A percentile compares a stretch with the other conserved stretches of the same genome.
These are phyloP conservation scores for Manduca sexta DNA, from an alignment of 1,140 invertebrate species.

Conservation along the genomic window DNA sequence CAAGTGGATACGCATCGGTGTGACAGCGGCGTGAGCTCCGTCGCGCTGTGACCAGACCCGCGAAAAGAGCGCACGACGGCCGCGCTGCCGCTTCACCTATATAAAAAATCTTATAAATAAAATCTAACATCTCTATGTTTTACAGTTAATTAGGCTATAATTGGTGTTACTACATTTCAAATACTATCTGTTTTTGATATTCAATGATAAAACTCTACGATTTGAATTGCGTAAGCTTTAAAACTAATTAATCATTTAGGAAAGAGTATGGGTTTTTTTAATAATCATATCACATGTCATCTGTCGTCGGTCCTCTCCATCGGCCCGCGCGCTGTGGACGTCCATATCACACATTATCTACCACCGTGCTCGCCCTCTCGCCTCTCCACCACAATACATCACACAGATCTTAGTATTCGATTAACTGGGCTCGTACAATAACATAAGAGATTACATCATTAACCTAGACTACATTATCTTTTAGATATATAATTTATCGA, in stretches of 20 bases:
- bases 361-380: too few relatives aligned
- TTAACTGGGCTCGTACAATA: too few relatives aligned
- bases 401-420: too few relatives aligned
- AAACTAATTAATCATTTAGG: slow-evolving; percentile 46
- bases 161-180: slow-evolving; percentile 65
- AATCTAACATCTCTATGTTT: slow-evolving; percentile 67
- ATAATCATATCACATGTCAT: slow-evolving; percentile 48
- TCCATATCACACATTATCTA: too few relatives aligned
- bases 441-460: too few relatives aligned
- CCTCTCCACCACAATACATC: too few relatives aligned
- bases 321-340: too few relatives aligned
- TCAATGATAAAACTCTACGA: slow-evolving; percentile 40
- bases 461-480: too few relatives aligned
- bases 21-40: too few relatives aligned
- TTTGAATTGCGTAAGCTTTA: slow-evolving; percentile 56
- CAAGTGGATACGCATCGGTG: too few relatives aligned
- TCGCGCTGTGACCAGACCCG: too few relatives aligned
- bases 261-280: slow-evolving; percentile 49
- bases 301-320: not conserved
- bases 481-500: too few relatives aligned
- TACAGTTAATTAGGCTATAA: slow-evolving; percentile 62
- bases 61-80: not conserved
- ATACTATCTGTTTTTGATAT: slow-evolving; percentile 26
- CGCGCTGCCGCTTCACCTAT: slow-evolving; percentile 40
- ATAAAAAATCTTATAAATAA: slow-evolving; percentile 65